Percentiles rank a stretch among this genome's conserved stretches.
These are phyloP conservation scores for Calcarius lapponicus DNA, from an alignment of 2,797 vertebrate genomes.

Conservation along the genomic window DNA sequence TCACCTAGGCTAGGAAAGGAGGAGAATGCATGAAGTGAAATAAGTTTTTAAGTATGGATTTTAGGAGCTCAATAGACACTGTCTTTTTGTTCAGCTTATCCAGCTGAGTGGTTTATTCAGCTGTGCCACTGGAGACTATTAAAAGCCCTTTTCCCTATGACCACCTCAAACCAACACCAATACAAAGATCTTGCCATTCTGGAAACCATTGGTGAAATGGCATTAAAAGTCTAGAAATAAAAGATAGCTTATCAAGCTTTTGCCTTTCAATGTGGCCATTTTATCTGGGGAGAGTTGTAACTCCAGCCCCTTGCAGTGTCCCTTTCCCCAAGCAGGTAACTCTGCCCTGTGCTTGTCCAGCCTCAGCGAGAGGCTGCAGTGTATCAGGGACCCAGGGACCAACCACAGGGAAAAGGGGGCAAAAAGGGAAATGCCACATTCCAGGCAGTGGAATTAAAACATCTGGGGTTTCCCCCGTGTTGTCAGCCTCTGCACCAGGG, in stretches of 20 bases:
- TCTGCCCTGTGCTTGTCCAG: background rate
- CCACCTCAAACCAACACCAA: background rate
- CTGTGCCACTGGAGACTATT: background rate
- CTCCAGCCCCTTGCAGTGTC: background rate
- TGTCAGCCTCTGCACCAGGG: background rate
- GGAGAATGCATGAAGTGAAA: background rate
- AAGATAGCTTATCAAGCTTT: background rate
- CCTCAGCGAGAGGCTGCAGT: background rate
- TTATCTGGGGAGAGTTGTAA: background rate
- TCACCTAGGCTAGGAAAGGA: background rate
- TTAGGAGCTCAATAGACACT: background rate
- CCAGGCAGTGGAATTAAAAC: background rate
- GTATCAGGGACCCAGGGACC: fast-evolving
- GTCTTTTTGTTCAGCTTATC: background rate
- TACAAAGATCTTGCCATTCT: background rate
- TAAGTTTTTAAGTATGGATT: background rate
- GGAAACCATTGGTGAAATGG: background rate
- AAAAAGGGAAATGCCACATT: background rate
- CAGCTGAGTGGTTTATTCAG: background rate
- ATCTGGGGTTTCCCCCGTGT: background rate
- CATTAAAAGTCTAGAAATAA: background rate
- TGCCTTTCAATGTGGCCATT: background rate
- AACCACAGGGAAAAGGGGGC: background rate
- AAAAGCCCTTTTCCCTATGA: background rate
- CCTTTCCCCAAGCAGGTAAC: background rate